Base-by-base conservation (phyloP, 2,113 vertebrate genomes). In the Cheirogaleus medius region DNA sequence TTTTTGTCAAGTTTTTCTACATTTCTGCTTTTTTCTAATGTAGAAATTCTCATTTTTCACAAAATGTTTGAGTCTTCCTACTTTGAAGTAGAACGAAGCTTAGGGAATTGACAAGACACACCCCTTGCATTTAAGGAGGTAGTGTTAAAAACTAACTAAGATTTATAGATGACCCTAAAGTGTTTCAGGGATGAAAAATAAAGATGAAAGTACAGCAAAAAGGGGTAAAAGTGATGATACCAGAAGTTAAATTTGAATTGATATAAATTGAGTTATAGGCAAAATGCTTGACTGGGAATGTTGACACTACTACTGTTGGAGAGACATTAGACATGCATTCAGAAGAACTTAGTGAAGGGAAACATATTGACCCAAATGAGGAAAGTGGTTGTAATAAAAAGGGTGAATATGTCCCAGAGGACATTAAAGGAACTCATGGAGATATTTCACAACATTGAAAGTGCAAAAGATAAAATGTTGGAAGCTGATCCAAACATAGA, bases 71-170 rank as follows among this genome's bases (percentile, higher is more conserved):
- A 84, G 8, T 85, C 68, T 87, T 83, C 44, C 7, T 73, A 63
- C 42, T 87, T 76, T 90, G 58, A 87, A 52, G 29, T 63, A 80
- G 12, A 68, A 93, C 93, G 88, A 95, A 71, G 34, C n/a, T 84
- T 92, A 44, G 4, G 17, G 20, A 80, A 32, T 37, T 34, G 63
- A 87, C 9, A 74, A 91, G 56, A 64, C 3, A 39, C 52, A 44
- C 5, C 11, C 25, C 37, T 85, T 93, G 37, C 13, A 76, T 92
- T 91, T 52, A 34, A 37, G 23, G 32, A 71, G 9, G 10, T 42
- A 32, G 71, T 80, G 18, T 71, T 87, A 85, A 87, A 64, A 92
- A 71, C 54, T 71, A 12, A 66, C 44, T 32, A 12, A 49, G 34
- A 74, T 9, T 23, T 93, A 56, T 63, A 56, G 14, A 63, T 91